Evolutionary conservation across 2,888 invertebrate genomes (phyloP), one percentile per base, ranked within the genome.

Genomic region (Pandemis heparana): DNA sequence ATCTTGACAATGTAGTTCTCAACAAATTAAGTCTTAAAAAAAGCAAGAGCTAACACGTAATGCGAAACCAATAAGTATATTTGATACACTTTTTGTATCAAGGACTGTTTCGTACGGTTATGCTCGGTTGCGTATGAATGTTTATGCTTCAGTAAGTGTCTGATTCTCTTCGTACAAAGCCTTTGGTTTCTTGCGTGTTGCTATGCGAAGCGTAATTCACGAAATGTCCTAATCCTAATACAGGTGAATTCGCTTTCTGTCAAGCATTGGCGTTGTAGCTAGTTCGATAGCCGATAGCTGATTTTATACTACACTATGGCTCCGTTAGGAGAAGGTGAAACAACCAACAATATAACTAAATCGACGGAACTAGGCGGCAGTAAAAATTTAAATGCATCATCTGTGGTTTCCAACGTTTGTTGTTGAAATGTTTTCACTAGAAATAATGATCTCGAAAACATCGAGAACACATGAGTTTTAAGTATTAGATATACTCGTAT

Each of bases 91-190:
- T 65, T 32, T 46, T 18, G 38, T 65, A 62, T 56, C 63, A 69
- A 69, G 73, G 72, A 60, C 71, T 61, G 66, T 60, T 68, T 64
- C 59, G 69, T 69, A 73, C 62, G 62, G 71, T 62, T 72, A 59
- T 69, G 73, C 48, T 51, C 48, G n/a, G 69, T 16, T 64, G 73
- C 69, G 23, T 73, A 60, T 64, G 73, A 73, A 73, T 73, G 64
- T 73, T 71, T 69, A 59, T 69, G 69, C 73, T 73, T 73, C 63
- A 73, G 69, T 73, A 69, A 56, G 39, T 64, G 63, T 73, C 73
- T 73, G n/a, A n/a, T n/a, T 73, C 73, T 73, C 69, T 69, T 69
- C 12, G 41, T 51, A 51, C 68, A 39, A 48, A 73, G 69, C 59
- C 73, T 73, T 69, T 32, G 39, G 23, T 23, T 32, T 71, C 48